Evolutionary conservation across 1,140 invertebrate species (phyloP), one percentile per base, ranked within the genome.

Genomic region (Apolygus lucorum): DNA sequence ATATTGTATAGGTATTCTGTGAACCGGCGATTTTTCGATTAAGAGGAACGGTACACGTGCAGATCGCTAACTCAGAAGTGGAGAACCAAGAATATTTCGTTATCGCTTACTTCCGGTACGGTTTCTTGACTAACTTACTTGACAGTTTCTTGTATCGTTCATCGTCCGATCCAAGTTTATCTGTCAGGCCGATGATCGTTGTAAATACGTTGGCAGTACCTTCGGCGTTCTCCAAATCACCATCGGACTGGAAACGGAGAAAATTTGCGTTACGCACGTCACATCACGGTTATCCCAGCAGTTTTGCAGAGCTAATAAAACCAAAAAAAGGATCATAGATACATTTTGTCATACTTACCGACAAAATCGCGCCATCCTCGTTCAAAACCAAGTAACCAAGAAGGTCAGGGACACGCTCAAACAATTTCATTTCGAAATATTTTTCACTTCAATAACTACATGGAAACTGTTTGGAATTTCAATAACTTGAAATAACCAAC

Each of bases 191-290:
- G 28, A 87, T 79, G 54, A 86, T 80, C 71, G 83, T 84, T 73
- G 84, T 85, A 65, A 93, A 84, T 68, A 90, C 85, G 72, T 86
- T 87, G 1, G 91, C 91, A 69, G 88, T 82, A 72, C 81, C 82
- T 79, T 93, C 91, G 79, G 92, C 89, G 79, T 95, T 94, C 78
- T 93, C 90, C 21, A 95, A 78, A 72, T 93, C 90, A 2, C 92
- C 92, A 26, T 90, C 87, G 29, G 92, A 94, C 83, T 87, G 74
- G 70, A n/a, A 81, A 64, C 65, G 70, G 70, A 77, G 68, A 4
- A 68, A 68, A 62, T 42, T 59, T 59, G 54, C 54, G 54, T 59
- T 59, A 59, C 54, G 11, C 54, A 24, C n/a, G 22, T 21, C 54
- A 13, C 28, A 22, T 28, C n/a, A 63, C 26, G 62, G 68, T 63